phyloP scores from a whole-genome alignment of 64 coral and sea anemone species.

The Montipora sp. region DNA sequence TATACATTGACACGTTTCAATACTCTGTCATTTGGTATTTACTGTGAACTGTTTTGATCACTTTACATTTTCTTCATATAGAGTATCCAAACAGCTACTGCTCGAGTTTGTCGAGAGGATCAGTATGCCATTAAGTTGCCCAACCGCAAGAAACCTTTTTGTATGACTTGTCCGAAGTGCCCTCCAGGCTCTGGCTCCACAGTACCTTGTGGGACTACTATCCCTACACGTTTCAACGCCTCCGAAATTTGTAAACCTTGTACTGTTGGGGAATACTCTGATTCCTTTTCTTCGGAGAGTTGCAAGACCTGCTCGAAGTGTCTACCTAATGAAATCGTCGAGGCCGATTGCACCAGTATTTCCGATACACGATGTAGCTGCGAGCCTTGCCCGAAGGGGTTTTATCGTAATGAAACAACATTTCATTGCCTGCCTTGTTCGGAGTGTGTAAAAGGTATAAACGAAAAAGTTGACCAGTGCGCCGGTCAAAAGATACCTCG shows the following conservation, averaged over 20 bases:
- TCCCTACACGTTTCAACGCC: background rate
- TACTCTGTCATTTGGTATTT: too few species aligned
- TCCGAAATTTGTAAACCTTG: constrained; percentile 13
- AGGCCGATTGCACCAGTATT: background rate
- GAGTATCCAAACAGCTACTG: background rate
- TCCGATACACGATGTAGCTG: constrained; percentile 9
- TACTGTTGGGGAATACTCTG: background rate
- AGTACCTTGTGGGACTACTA: background rate
- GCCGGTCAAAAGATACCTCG: background rate
- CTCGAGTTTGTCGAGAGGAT: background rate
- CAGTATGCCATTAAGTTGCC: background rate
- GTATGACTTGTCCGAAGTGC: constrained; percentile 1
- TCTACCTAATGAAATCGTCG: background rate
- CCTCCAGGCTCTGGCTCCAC: constrained; percentile 2
- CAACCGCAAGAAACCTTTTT: background rate
- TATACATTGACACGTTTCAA: too few species aligned
- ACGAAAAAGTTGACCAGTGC: constrained; percentile 18
- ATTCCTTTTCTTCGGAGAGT: background rate
- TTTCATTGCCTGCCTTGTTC: constrained; percentile 27
- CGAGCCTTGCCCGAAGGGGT: constrained; percentile 5
- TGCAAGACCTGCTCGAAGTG: constrained; percentile 10
- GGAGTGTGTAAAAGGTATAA: background rate
- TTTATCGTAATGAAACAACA: background rate
- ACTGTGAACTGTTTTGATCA: too few species aligned
- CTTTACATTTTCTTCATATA: background rate